Percentiles rank a stretch among this genome's conserved stretches.
Evolutionary conservation across 1,140 invertebrate species (phyloP).

Genomic region (Neodiprion virginianus): DNA sequence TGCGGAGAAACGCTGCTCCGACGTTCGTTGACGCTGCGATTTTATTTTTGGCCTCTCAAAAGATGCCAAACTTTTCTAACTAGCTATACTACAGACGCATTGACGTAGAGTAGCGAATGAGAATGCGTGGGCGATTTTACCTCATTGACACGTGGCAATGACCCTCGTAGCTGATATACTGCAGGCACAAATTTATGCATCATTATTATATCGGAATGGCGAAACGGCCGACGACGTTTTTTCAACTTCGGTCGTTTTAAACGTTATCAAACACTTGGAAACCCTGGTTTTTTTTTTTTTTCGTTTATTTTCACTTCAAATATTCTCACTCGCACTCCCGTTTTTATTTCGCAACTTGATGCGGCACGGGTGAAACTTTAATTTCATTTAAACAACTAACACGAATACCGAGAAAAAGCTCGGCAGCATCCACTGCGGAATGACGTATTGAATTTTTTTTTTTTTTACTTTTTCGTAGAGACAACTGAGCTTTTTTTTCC

Average conservation of each 20-base stretch:
- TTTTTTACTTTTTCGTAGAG: background rate
- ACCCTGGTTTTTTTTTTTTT: no score
- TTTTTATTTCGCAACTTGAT: background rate
- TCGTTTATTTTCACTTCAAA: background rate
- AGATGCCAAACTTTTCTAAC: background rate
- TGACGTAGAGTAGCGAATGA: background rate
- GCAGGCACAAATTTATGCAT: no score
- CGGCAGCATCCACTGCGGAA: background rate
- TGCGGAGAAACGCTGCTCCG: background rate
- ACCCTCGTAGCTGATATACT: background rate
- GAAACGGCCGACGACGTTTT: no score
- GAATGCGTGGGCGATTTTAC: background rate
- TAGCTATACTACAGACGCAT: background rate
- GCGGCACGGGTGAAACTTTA: background rate
- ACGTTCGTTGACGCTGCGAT: background rate
- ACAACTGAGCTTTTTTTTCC: background rate
- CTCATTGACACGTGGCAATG: background rate
- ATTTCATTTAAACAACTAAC: background rate
- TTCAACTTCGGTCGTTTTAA: background rate
- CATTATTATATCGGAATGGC: no score
- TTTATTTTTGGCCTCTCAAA: slow-evolving; percentile 6
- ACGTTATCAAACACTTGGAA: background rate
- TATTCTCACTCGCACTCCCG: background rate
- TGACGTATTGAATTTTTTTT: background rate
- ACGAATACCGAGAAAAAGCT: background rate